Conservation (phyloP, 2,797 vertebrate species). For the Eutrigla gurnardus region DNA sequence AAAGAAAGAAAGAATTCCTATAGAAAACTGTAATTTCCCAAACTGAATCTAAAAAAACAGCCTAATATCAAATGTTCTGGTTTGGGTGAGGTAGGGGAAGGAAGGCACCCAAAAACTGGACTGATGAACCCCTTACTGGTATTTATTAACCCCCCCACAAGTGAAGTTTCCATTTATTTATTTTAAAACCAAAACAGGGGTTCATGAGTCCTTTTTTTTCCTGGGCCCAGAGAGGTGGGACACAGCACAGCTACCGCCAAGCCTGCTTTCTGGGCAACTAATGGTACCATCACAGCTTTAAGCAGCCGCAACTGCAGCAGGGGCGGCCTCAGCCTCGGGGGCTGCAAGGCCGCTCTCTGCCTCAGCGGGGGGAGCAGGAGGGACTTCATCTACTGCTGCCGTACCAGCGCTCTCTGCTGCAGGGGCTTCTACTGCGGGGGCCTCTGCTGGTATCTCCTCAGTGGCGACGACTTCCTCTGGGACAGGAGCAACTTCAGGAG, state of each 20-base stretch:
- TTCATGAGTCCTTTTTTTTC: conserved; percentile 56
- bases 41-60: conserved; percentile 41
- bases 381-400: conserved; percentile 65
- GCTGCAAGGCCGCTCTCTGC: conserved; percentile 51
- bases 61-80: conserved; percentile 50
- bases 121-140: conserved; percentile 51
- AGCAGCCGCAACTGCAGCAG: conserved; percentile 62
- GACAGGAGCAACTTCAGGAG: background rate
- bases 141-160: background rate
- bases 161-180: background rate
- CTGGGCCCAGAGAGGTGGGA: conserved; percentile 18
- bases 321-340: conserved; percentile 52
- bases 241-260: conserved; percentile 46
- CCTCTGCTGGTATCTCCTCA: conserved; percentile 22
- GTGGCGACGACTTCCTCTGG: background rate
- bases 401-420: conserved; percentile 68
- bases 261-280: conserved; percentile 33
- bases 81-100: conserved; percentile 37
- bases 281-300: conserved; percentile 44
- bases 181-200: conserved; percentile 5
- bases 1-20: conserved; percentile 5
- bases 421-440: conserved; percentile 14
- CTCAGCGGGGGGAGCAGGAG: conserved; percentile 43
- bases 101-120: conserved; percentile 46
- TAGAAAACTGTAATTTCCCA: conserved; percentile 23